A percentile compares a stretch with the other conserved stretches of the same genome.
Conservation (phyloP, 2,888 invertebrate genomes). For the Brachyptera putata region DNA sequence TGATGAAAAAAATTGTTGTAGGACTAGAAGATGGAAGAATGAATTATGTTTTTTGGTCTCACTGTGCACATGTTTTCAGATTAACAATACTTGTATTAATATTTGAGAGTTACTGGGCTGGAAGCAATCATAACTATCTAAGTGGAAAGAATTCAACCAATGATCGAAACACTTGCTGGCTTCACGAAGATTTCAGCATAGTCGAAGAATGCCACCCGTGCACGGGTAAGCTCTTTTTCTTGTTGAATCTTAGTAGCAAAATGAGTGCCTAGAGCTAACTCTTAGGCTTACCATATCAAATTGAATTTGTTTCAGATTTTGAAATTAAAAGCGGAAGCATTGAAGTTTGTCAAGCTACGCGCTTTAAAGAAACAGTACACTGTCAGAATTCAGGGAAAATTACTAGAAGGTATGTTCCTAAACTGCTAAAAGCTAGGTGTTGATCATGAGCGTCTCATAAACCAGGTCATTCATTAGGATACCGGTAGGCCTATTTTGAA, state of each 20-base stretch:
- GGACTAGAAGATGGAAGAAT: background rate
- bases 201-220: constrained; percentile 81
- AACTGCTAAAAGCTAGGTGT: no score
- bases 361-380: constrained; percentile 75
- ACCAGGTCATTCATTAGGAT: no score
- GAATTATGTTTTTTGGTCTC: background rate
- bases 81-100: constrained; percentile 77
- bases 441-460: no score
- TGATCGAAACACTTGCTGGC: constrained; percentile 55
- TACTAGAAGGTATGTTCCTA: constrained; percentile 64
- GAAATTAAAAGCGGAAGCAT: constrained; percentile 78
- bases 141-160: constrained; percentile 67
- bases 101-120: constrained; percentile 71
- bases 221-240: constrained; percentile 52
- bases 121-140: constrained; percentile 60
- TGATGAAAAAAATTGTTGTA: background rate
- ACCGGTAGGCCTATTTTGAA: no score
- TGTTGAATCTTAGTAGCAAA: background rate
- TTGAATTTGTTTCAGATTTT: constrained; percentile 53
- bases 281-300: background rate
- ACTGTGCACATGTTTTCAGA: constrained; percentile 50
- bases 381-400: constrained; percentile 73
- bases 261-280: background rate
- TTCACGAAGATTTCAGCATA: constrained; percentile 65
- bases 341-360: constrained; percentile 76